Base-by-base conservation (phyloP, 2,797 vertebrate genomes). In the Micropoecilia bifurca region DNA sequence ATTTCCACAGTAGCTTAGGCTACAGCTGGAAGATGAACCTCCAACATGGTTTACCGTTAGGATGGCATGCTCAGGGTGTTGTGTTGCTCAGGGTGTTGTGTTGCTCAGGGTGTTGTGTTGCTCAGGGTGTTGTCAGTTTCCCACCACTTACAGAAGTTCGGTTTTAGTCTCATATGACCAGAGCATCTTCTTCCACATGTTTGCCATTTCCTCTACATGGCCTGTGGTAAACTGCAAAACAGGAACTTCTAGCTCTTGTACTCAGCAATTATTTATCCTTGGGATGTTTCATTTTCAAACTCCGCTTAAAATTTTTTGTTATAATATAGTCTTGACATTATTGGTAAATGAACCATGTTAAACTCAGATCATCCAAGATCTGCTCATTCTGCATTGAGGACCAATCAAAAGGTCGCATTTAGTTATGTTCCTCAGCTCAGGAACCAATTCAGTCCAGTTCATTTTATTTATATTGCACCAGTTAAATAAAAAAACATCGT, bases 261-360 rank as follows among this genome's bases (percentile, higher is more conserved):
- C 33, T 39, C 61, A 66, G 61, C 61, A 66, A 66, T 39, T 66
- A 66, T 66, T 66, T 66, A 33, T 66, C 18, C 33, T 66, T 66
- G 33, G 18, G 33, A 66, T 36, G 33, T 66, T 66, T 39, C 61
- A 66, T 39, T 39, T 22, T 8, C 61, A 66, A 22, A 66, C 33
- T 36, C 30, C 20, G 18, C 18, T 66, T 69, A n/a, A 66, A 66
- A 66, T 28, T 68, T 39, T 7, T 7, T 41, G 20, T 5, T 68
- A 57, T n/a, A 57, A 1, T 28, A 57, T 57, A 12, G 10, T 57
- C 1, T 57, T 57, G n/a, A n/a, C 53, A 57, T n/a, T 4, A 39
- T 13, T 68, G 20, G 8, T 68, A 41, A 41, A 39, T n/a, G 53
- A 28, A 57, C 50, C 50, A 53, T 25, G 50, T 53, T 25, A 53